Percentiles rank a stretch among this genome's conserved stretches.
Evolutionary conservation across 2,797 vertebrate species (phyloP).

Genomic region (Geotrypetes seraphini): DNA sequence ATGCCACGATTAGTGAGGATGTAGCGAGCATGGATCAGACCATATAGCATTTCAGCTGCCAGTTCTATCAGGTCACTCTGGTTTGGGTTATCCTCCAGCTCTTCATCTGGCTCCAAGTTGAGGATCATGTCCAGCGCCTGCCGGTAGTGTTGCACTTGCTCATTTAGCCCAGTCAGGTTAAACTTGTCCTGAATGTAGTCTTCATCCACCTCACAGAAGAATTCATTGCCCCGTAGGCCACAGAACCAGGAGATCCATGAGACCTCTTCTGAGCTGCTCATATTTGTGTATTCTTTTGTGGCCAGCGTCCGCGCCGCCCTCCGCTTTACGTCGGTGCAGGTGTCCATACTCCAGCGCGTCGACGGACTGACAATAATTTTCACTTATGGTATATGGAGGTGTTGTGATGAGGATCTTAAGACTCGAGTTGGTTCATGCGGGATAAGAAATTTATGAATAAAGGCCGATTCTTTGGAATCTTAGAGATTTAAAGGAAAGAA

Average conservation of each 20-base stretch:
- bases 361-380: too few relatives aligned
- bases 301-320: too few relatives aligned
- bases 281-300: too few relatives aligned
- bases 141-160: constrained; percentile 70
- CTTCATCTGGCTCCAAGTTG: constrained; percentile 79
- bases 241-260: constrained; percentile 79
- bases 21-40: constrained; percentile 86
- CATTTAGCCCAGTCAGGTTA: constrained; percentile 68
- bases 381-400: too few relatives aligned
- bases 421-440: too few relatives aligned
- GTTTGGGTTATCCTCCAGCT: constrained; percentile 88
- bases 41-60: constrained; percentile 89
- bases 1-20: constrained; percentile 91
- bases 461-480: too few relatives aligned
- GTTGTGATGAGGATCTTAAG: too few relatives aligned
- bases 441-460: too few relatives aligned
- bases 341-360: too few relatives aligned
- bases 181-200: constrained; percentile 77
- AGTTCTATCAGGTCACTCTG: constrained; percentile 92
- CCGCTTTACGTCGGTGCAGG: too few relatives aligned
- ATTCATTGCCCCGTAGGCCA: constrained; percentile 66
- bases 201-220: constrained; percentile 73
- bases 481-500: too few relatives aligned
- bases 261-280: constrained; percentile 72
- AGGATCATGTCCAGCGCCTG: constrained; percentile 72